Conservation (phyloP, 2,888 invertebrate species). For the Scotopteryx bipunctaria region DNA sequence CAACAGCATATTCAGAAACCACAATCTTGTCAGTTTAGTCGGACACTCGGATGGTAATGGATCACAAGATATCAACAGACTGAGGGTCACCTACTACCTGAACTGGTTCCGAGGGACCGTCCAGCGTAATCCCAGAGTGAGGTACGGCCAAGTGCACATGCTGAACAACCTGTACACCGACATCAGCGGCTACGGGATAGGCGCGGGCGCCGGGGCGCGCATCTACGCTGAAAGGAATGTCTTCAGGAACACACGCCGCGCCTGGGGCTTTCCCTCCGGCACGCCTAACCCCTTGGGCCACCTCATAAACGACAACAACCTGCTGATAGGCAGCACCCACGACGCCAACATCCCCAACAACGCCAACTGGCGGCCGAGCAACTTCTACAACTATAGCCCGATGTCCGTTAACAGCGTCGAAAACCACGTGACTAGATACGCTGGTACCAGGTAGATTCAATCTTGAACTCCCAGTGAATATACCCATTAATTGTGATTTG, state of each 20-base stretch:
- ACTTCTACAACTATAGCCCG: background rate
- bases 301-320: constrained; percentile 16
- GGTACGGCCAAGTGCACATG: constrained; percentile 31
- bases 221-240: constrained; percentile 28
- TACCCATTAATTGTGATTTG: no score
- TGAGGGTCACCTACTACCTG: constrained; percentile 20
- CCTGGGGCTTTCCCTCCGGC: constrained; percentile 22
- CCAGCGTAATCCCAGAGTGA: constrained; percentile 32
- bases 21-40: constrained; percentile 25
- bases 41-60: constrained; percentile 26
- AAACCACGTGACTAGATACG: constrained; percentile 12
- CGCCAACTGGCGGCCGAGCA: background rate
- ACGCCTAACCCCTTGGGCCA: constrained; percentile 6
- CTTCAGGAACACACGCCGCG: constrained; percentile 23
- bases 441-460: constrained; percentile 11
- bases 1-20: constrained; percentile 33
- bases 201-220: constrained; percentile 17
- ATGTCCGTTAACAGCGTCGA: background rate
- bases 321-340: constrained; percentile 17
- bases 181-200: constrained; percentile 18
- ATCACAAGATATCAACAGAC: constrained; percentile 15
- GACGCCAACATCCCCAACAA: constrained; percentile 8
- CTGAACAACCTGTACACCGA: constrained; percentile 35
- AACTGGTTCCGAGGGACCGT: constrained; percentile 31
- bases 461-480: no score